Percentiles rank a stretch among this genome's conserved stretches.
Evolutionary conservation across 2,888 invertebrate genomes (phyloP).

Genomic region (Reticulitermes lucifugus): DNA sequence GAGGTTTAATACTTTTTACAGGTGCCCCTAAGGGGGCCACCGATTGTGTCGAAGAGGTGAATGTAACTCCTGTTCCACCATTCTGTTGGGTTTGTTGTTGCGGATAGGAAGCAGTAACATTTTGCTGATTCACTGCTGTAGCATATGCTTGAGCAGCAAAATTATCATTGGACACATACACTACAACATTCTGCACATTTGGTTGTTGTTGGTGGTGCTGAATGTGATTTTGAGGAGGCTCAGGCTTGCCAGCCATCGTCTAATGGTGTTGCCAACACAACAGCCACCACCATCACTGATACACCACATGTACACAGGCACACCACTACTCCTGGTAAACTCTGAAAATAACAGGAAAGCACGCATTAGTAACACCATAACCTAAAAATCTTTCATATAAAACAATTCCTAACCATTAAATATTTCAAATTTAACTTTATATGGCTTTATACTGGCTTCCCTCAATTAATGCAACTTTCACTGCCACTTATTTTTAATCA

Average conservation of each 20-base stretch:
- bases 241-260: conserved; percentile 84
- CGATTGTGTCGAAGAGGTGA: conserved; percentile 45
- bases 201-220: conserved; percentile 56
- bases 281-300: conserved; percentile 77
- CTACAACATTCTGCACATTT: conserved; percentile 68
- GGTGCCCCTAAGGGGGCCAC: conserved; percentile 50
- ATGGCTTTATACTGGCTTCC: neutral
- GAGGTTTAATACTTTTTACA: conserved; percentile 45
- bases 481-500: neutral
- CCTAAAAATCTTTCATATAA: neutral
- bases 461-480: neutral
- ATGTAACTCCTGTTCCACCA: conserved; percentile 40
- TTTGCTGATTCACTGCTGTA: conserved; percentile 65
- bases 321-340: conserved; percentile 61
- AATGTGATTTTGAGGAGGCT: conserved; percentile 66
- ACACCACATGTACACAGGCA: conserved; percentile 64
- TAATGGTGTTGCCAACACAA: conserved; percentile 61
- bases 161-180: conserved; percentile 70
- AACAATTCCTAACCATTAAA: neutral
- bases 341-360: conserved; percentile 58
- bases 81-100: conserved; percentile 50
- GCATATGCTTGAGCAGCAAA: conserved; percentile 64
- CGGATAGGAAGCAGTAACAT: conserved; percentile 58
- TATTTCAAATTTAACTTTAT: neutral
- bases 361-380: neutral